These are phyloP conservation scores for Lethenteron reissneri DNA, from an alignment of 2,113 vertebrate genomes.

Conservation along the genomic window DNA sequence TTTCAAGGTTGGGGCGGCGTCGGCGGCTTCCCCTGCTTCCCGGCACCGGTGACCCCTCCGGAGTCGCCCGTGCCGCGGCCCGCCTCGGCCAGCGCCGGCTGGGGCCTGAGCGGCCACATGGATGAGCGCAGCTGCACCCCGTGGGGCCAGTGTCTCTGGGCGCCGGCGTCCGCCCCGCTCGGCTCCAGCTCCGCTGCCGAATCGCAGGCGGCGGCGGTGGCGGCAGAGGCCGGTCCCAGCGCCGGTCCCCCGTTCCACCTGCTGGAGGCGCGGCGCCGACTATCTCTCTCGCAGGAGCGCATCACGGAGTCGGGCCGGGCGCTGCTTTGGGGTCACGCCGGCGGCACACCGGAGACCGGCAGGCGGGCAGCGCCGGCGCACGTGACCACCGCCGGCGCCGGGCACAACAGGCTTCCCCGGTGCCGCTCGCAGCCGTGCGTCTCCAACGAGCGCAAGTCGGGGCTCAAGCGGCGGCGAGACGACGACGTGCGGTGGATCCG, in stretches of 20 bases:
- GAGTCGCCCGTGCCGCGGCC: conserved; percentile 21
- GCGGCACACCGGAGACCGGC: conserved; percentile 24
- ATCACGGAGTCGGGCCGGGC: conserved; percentile 31
- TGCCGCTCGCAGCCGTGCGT: conserved; percentile 63
- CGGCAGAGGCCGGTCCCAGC: background rate
- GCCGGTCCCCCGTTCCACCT: conserved; percentile 9
- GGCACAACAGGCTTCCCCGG: conserved; percentile 23
- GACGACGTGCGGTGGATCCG: conserved; percentile 30
- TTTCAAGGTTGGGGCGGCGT: background rate
- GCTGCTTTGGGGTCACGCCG: conserved; percentile 21
- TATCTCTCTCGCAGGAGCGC: conserved; percentile 54
- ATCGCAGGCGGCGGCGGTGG: background rate
- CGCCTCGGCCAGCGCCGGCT: conserved; percentile 28
- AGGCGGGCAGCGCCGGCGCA: conserved; percentile 14
- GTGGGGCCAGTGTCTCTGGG: background rate
- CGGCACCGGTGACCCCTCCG: background rate
- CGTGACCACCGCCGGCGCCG: too few species aligned
- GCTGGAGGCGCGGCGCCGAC: conserved; percentile 34
- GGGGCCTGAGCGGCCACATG: conserved; percentile 11
- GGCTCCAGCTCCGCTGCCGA: background rate
- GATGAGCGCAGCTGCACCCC: background rate
- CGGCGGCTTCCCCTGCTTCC: background rate
- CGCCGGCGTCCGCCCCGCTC: background rate
- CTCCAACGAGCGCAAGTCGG: conserved; percentile 36
- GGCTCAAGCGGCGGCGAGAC: conserved; percentile 43